Percentiles rank a stretch among this genome's conserved stretches.
phyloP scores from a whole-genome alignment of 2,888 invertebrate genomes.

The Aplocera efformata region DNA sequence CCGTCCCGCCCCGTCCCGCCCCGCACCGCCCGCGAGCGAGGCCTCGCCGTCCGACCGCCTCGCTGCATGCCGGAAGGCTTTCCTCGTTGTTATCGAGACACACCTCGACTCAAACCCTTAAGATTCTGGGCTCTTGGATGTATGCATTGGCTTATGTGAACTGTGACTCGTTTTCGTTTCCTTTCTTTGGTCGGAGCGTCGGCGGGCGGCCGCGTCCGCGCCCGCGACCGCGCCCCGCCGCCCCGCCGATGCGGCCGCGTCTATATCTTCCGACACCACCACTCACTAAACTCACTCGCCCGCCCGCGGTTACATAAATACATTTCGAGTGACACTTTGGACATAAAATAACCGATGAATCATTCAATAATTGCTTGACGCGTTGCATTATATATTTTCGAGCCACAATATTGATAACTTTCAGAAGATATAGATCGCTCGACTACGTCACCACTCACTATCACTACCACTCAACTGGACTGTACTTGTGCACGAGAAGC shows the following conservation, averaged over 20 bases:
- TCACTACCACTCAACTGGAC: constrained; percentile 70
- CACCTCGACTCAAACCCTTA: constrained; percentile 79
- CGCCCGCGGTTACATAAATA: constrained; percentile 37
- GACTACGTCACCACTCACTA: constrained; percentile 72
- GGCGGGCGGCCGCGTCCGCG: constrained; percentile 51
- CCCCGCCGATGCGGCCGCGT: constrained; percentile 66
- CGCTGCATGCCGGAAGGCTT: constrained; percentile 77
- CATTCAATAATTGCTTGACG: neutral
- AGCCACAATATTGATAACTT: constrained; percentile 3
- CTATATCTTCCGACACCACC: constrained; percentile 66
- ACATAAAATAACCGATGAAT: constrained; percentile 23
- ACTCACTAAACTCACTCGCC: constrained; percentile 37
- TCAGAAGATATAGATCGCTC: constrained; percentile 75
- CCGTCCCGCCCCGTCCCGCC: constrained; percentile 24
- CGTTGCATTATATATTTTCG: neutral
- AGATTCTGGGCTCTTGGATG: constrained; percentile 81
- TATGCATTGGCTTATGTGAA: constrained; percentile 81
- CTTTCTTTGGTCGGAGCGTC: constrained; percentile 74
- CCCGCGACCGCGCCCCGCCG: constrained; percentile 45
- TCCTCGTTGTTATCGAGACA: constrained; percentile 75
- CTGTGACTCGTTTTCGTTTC: constrained; percentile 81
- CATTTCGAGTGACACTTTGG: constrained; percentile 37
- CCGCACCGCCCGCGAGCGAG: constrained; percentile 12
- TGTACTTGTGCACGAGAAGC: constrained; percentile 77
- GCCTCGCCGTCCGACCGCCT: constrained; percentile 61